Base-by-base conservation (phyloP, 2,797 vertebrate species). In the Sebastes steindachneri region DNA sequence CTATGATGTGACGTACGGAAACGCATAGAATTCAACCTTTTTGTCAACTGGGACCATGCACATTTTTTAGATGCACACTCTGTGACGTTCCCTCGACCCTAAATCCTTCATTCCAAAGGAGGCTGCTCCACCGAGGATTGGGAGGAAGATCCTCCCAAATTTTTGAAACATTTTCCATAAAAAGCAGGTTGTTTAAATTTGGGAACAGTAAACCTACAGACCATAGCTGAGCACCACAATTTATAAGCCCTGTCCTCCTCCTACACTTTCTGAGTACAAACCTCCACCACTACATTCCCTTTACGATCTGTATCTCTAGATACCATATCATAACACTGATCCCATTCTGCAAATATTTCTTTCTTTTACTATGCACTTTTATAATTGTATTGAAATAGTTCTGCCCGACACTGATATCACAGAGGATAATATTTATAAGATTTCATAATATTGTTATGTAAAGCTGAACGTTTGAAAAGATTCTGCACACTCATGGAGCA, bases 201-300 rank as follows among this genome's bases (percentile, higher is more conserved):
- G 59, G 67, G 54, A 75, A 76, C 55, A 60, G 31, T 51, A 75
- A 81, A 83, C 53, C 23, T 67, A 35, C 17, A 73, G 37, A 26
- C 23, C n/a, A 15, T 57, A 37, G 70, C n/a, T 75, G 64, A 71
- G 14, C 26, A 45, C 54, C 17, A 67, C 3, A 60, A 81, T 77
- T 86, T 53, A 85, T 79, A 79, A 80, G 17, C 26, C 31, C 58
- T 65, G 57, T 86, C 80, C 48, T 86, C 74, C 77, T 82, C 66
- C 67, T 65, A 54, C 66, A 51, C 60, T 21, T 59, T 76, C 25
- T 28, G 31, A 81, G 37, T 19, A 12, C 41, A 78, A 41, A 25
- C 29, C 69, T 81, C 63, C 48, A 65, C 7, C 66, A 33, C 63
- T 21, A 33, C 48, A 74, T 71, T 75, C 54, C 41, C 53, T 71